A percentile compares a stretch with the other conserved stretches of the same genome.
These are phyloP conservation scores for Chinchilla lanigera DNA, from an alignment of 2,113 vertebrate genomes.

Conservation along the genomic window DNA sequence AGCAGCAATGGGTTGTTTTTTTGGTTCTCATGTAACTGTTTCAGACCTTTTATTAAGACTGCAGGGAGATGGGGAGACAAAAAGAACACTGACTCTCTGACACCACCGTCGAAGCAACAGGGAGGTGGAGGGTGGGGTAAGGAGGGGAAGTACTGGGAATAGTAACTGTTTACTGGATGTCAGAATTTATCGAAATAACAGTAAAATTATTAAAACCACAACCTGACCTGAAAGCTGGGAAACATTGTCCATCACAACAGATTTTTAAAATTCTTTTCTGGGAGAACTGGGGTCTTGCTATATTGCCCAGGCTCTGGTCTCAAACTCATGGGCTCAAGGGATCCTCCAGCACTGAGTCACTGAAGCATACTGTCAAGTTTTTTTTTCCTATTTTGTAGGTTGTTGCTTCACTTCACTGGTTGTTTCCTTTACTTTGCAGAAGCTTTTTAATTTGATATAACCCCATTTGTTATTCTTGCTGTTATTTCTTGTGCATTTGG, in stretches of 20 bases:
- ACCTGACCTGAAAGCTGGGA: background rate
- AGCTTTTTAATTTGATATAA: background rate
- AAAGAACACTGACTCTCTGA: constrained; percentile 82
- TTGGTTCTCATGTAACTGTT: constrained; percentile 94
- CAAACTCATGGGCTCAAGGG: background rate
- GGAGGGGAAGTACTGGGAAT: constrained; percentile 79
- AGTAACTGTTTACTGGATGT: constrained; percentile 61
- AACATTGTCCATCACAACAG: constrained; percentile 6
- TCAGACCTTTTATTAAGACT: constrained; percentile 98
- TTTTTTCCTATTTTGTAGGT: background rate
- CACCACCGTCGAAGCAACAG: constrained; percentile 78
- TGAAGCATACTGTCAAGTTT: background rate
- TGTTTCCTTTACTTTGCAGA: background rate
- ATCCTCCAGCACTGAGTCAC: background rate
- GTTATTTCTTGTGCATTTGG: background rate
- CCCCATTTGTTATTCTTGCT: background rate
- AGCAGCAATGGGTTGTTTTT: constrained; percentile 87
- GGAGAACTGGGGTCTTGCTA: background rate
- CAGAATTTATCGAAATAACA: constrained; percentile 59
- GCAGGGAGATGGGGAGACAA: constrained; percentile 81
- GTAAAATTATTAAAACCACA: constrained; percentile 57
- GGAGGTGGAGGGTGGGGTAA: constrained; percentile 27
- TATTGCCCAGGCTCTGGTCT: background rate
- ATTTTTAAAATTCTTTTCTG: background rate
- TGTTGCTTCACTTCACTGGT: background rate